A percentile compares a stretch with the other conserved stretches of the same genome.
Conservation (phyloP, 2,797 vertebrate species). For the Lepus townsendii region DNA sequence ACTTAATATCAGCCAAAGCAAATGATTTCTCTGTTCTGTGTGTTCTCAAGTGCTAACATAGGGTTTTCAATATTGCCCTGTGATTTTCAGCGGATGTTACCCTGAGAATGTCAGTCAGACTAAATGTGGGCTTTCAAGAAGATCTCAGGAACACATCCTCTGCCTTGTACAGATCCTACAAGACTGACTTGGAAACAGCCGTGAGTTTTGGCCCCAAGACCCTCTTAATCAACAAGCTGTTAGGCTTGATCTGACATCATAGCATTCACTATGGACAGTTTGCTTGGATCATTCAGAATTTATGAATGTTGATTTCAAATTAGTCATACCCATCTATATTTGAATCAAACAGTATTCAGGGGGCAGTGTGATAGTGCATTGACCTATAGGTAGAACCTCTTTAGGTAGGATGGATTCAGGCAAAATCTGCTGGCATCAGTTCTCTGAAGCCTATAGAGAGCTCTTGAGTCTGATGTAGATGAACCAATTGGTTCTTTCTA, state of each 20-base stretch:
- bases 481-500: neutral
- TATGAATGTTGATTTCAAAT: neutral
- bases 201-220: slow-evolving; percentile 79
- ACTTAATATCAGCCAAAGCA: neutral
- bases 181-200: slow-evolving; percentile 87
- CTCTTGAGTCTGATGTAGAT: neutral
- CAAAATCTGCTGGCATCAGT: neutral
- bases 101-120: slow-evolving; percentile 85
- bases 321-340: neutral
- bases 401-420: neutral
- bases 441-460: neutral
- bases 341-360: neutral
- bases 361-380: neutral
- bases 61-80: neutral
- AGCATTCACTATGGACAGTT: neutral
- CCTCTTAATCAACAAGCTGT: neutral
- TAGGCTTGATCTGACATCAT: neutral
- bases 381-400: neutral
- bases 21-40: neutral
- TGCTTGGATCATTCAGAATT: neutral
- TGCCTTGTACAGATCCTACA: slow-evolving; percentile 84
- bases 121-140: slow-evolving; percentile 80
- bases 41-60: neutral
- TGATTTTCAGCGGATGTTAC: slow-evolving; percentile 59
- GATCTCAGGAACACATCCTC: slow-evolving; percentile 86